Percentiles rank a stretch among this genome's conserved stretches.
Evolutionary conservation across 2,113 vertebrate genomes (phyloP).

Genomic region (Miniopterus natalensis): DNA sequence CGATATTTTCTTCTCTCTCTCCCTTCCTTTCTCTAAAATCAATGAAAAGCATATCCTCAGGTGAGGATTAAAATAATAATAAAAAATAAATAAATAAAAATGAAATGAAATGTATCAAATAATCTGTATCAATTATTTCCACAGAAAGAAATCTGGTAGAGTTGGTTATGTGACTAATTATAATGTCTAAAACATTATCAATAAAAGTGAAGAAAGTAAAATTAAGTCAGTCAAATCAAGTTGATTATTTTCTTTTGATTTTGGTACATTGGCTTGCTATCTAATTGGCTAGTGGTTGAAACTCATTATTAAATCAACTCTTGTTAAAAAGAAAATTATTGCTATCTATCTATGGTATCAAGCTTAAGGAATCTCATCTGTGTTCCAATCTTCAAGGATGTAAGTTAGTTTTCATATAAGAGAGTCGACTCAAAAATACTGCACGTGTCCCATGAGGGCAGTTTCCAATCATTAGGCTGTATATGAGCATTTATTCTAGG

Average conservation of each 20-base stretch:
- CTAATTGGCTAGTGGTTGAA: constrained; percentile 68
- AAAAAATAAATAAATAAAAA: too few species aligned
- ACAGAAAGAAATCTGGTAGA: constrained; percentile 6
- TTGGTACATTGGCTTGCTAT: constrained; percentile 48
- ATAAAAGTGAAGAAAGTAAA: constrained; percentile 36
- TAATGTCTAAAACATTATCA: constrained; percentile 22
- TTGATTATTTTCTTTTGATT: constrained; percentile 69
- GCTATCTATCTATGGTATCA: constrained; percentile 68
- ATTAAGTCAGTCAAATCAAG: constrained; percentile 66
- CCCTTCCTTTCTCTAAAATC: too few species aligned
- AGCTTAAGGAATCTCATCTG: constrained; percentile 56
- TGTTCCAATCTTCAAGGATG: neutral
- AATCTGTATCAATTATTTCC: neutral
- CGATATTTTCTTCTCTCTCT: too few species aligned
- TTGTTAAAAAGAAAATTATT: constrained; percentile 73
- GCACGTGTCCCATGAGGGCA: neutral
- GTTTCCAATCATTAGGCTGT: constrained; percentile 52
- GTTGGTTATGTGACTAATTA: constrained; percentile 64
- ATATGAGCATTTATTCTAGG: constrained; percentile 24
- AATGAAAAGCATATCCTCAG: too few species aligned
- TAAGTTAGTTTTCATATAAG: constrained; percentile 65
- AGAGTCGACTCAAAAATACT: constrained; percentile 38
- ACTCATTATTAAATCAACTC: constrained; percentile 31
- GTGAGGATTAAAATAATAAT: too few species aligned
- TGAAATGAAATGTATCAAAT: too few species aligned